Base-by-base conservation (phyloP, 2,797 vertebrate species). In the Malurus splendens region DNA sequence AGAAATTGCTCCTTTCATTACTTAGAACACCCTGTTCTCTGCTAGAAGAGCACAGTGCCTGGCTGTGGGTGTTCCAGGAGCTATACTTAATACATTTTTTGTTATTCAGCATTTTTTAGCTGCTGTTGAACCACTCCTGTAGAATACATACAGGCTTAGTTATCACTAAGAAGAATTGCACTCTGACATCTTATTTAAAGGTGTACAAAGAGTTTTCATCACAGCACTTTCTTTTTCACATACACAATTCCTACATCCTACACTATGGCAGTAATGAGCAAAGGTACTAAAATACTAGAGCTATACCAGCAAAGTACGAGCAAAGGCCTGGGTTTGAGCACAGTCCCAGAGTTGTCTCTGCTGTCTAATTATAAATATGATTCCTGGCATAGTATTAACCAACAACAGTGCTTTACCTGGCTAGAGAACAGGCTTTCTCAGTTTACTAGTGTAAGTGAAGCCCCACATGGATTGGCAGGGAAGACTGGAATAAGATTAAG, bases 151-250 rank as follows among this genome's bases (percentile, higher is more conserved):
- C 8, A 80, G 57, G 44, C 66, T 87, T 51, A 77, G 66, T 30
- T 51, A 91, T 39, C 61, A 33, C 55, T 64, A 54, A 55, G 36
- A 79, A 92, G 33, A 92, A 89, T 7, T 92, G 48, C 65, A 54
- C 57, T 74, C 52, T 28, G 15, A 86, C 76, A 30, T 48, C 54
- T 79, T 55, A 41, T 65, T 60, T 80, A 60, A 76, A 82, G 36
- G 9, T 50, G 11, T 28, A 42, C 1, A 5, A 90, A 48, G 54
- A 67, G 25, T 82, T 89, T 90, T 71, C 72, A 67, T 54, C 65
- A 56, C 44, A 83, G n/a, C 51, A 50, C 48, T 50, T 89, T 81
- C n/a, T 85, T 90, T 86, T 85, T 92, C 82, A 75, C 61, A 48
- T 44, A 44, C 12, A 54, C 25, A 76, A 52, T 59, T 72, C 62